Evolutionary conservation across 2,113 vertebrate species (phyloP).

Genomic region (Oncorhynchus gorbuscha): DNA sequence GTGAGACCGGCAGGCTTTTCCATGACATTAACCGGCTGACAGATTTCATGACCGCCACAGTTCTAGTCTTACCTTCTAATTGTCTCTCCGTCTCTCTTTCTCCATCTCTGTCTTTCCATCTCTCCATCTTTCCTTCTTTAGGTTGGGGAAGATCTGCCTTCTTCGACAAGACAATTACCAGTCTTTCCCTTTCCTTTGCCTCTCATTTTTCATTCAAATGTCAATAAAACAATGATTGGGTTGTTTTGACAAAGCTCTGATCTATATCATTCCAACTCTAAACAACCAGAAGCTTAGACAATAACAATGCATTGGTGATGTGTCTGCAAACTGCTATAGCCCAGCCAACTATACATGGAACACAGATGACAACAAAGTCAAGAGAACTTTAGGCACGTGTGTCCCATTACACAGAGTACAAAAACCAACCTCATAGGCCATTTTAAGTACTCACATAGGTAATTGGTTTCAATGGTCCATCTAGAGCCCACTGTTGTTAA

Average conservation of each 20-base stretch:
- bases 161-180: too few species aligned
- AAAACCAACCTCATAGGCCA: neutral
- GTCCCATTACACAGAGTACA: neutral
- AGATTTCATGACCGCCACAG: too few species aligned
- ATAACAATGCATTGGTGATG: too few species aligned
- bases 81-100: too few species aligned
- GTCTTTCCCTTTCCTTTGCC: constrained; percentile 6
- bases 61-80: too few species aligned
- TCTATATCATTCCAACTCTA: neutral
- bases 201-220: constrained; percentile 19
- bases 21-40: too few species aligned
- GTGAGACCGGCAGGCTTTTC: too few species aligned
- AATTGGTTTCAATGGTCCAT: too few species aligned
- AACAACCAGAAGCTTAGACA: too few species aligned
- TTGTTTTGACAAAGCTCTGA: neutral
- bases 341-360: too few species aligned
- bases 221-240: constrained; percentile 10
- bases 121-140: constrained; percentile 27
- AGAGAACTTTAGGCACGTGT: neutral
- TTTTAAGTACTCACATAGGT: neutral
- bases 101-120: constrained; percentile 4
- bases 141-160: neutral
- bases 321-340: too few species aligned
- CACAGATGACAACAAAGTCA: constrained; percentile 3
- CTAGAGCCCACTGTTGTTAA: too few species aligned